Conservation (phyloP, 2,113 vertebrate genomes). For the Arvicanthis niloticus region DNA sequence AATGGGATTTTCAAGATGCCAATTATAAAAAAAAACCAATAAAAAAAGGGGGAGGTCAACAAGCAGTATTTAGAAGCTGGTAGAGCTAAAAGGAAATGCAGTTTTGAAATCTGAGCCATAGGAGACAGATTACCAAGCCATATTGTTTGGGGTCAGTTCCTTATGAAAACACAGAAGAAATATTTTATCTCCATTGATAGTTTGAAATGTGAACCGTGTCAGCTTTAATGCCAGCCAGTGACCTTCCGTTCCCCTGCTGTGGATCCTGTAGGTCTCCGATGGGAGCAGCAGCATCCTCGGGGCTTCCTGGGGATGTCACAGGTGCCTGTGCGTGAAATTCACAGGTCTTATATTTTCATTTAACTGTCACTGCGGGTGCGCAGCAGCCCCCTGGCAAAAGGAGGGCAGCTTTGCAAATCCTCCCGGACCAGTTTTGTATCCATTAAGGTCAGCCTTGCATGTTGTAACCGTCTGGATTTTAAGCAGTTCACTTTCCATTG, state of each 20-base stretch:
- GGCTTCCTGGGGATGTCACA: conserved; percentile 47
- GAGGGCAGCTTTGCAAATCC: conserved; percentile 38
- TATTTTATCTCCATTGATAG: conserved; percentile 20
- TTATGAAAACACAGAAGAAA: conserved; percentile 40
- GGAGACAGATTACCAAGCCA: background rate
- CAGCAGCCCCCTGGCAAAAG: background rate
- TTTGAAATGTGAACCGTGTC: conserved; percentile 70
- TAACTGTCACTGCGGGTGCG: background rate
- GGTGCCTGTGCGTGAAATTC: conserved; percentile 43
- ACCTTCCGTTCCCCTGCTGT: conserved; percentile 60
- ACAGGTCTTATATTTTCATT: conserved; percentile 39
- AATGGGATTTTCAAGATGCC: conserved; percentile 70
- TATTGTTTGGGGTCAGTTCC: conserved; percentile 34
- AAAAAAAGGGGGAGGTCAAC: conserved; percentile 52
- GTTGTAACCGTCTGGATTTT: conserved; percentile 17
- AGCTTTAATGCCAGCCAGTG: conserved; percentile 57
- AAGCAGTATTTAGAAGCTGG: conserved; percentile 52
- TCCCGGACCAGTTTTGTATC: conserved; percentile 5
- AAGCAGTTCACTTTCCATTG: conserved; percentile 34
- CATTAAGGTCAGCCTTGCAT: conserved; percentile 24
- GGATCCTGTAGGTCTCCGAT: background rate
- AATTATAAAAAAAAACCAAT: conserved; percentile 68
- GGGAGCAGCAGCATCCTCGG: background rate
- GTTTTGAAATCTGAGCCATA: background rate
- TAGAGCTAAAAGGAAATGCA: background rate